Percentiles rank a stretch among this genome's conserved stretches.
Conservation (phyloP, 1,140 invertebrate species). For the Archegozetes longisetosus region DNA sequence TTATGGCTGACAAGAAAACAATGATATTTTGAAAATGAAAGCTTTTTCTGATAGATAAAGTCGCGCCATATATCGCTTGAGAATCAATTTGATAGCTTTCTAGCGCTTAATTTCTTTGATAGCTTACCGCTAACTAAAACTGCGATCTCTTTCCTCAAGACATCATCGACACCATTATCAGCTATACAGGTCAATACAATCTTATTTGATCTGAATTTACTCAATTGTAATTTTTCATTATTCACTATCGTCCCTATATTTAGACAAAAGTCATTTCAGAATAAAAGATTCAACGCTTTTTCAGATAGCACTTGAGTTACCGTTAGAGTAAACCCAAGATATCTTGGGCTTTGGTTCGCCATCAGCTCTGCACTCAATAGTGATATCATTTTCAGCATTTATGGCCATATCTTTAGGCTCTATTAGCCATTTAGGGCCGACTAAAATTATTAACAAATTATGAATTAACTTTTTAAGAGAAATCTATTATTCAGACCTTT, state of each 20-base stretch:
- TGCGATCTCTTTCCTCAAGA: constrained; percentile 10
- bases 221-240: constrained; percentile 3
- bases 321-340: constrained; percentile 43
- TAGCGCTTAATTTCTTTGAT: neutral
- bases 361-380: too few relatives aligned
- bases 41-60: too few relatives aligned
- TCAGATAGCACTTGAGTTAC: neutral
- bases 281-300: neutral
- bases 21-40: too few relatives aligned
- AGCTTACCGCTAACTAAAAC: constrained; percentile 8
- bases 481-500: too few relatives aligned
- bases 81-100: neutral
- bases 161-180: too few relatives aligned
- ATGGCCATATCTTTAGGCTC: constrained; percentile 72
- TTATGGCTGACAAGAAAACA: too few relatives aligned
- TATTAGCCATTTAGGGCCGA: constrained; percentile 74
- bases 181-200: constrained; percentile 4
- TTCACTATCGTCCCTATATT: constrained; percentile 6
- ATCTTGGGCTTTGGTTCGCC: constrained; percentile 71
- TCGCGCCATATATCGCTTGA: too few relatives aligned
- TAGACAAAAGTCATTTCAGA: constrained; percentile 5
- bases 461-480: too few relatives aligned
- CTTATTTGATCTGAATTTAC: neutral
- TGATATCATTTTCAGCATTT: constrained; percentile 71
- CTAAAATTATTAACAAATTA: constrained; percentile 35